Conservation (phyloP, 2,113 vertebrate species). For the Hepsetus odoe region DNA sequence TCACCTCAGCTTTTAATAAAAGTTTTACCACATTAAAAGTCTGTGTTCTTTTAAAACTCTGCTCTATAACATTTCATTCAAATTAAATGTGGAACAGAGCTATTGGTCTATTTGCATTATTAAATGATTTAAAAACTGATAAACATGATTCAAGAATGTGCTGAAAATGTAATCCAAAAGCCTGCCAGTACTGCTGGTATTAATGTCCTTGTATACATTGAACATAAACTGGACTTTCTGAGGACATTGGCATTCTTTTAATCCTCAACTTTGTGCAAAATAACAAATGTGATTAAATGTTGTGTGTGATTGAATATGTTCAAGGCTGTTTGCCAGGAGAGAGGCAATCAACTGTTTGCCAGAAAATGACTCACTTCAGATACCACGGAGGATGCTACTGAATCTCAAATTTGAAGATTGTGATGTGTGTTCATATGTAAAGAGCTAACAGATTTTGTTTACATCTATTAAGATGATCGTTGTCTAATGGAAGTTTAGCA, state of each 20-base stretch:
- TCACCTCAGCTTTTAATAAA: too few species aligned
- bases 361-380: slow-evolving; percentile 57
- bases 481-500: slow-evolving; percentile 57
- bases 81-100: too few species aligned
- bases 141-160: too few species aligned
- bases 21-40: too few species aligned
- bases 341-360: slow-evolving; percentile 36
- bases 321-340: slow-evolving; percentile 48
- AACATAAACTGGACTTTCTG: slow-evolving; percentile 1
- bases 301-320: slow-evolving; percentile 48
- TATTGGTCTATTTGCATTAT: too few species aligned
- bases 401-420: slow-evolving; percentile 44
- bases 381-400: slow-evolving; percentile 30
- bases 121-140: too few species aligned
- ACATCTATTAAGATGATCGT: slow-evolving; percentile 58
- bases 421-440: slow-evolving; percentile 32
- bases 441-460: slow-evolving; percentile 59
- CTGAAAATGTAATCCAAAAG: not conserved
- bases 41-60: too few species aligned
- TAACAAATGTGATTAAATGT: slow-evolving; percentile 49
- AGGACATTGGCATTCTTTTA: slow-evolving; percentile 25
- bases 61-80: too few species aligned
- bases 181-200: slow-evolving; percentile 5
- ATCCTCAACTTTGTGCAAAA: slow-evolving; percentile 32
- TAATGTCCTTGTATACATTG: not conserved